phyloP scores from a whole-genome alignment of 2,888 invertebrate genomes.

The Furcula furcula region DNA sequence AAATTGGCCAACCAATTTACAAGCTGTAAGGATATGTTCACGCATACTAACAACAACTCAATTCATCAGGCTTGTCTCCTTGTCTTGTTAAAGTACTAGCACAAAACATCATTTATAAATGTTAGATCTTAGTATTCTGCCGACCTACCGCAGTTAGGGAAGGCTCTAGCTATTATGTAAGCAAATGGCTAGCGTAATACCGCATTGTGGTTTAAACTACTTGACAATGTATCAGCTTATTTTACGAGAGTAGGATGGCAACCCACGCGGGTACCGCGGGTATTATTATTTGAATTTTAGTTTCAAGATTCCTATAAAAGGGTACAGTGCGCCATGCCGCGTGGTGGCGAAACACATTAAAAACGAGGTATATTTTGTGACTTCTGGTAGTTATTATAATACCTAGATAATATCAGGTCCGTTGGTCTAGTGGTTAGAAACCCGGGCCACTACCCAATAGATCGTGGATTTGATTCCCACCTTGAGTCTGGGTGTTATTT shows the following conservation, averaged over 20 bases:
- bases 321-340: no score
- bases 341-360: no score
- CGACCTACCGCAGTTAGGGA: neutral
- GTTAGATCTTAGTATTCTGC: neutral
- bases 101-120: neutral
- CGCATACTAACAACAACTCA: no score
- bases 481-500: no score
- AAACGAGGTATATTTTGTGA: no score
- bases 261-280: slow-evolving; percentile 4
- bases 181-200: neutral
- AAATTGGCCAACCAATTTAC: neutral
- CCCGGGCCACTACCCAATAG: no score
- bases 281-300: slow-evolving; percentile 1
- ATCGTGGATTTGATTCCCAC: no score
- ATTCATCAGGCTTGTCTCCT: no score
- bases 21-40: neutral
- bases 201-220: neutral
- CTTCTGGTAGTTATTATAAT: no score
- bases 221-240: neutral
- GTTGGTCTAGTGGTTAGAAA: no score
- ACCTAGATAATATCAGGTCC: no score
- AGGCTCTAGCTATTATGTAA: neutral
- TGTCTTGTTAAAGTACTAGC: no score
- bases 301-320: neutral
- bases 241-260: neutral